Base-by-base conservation (phyloP, 2,797 vertebrate species). In the Uromys caudimaculatus region DNA sequence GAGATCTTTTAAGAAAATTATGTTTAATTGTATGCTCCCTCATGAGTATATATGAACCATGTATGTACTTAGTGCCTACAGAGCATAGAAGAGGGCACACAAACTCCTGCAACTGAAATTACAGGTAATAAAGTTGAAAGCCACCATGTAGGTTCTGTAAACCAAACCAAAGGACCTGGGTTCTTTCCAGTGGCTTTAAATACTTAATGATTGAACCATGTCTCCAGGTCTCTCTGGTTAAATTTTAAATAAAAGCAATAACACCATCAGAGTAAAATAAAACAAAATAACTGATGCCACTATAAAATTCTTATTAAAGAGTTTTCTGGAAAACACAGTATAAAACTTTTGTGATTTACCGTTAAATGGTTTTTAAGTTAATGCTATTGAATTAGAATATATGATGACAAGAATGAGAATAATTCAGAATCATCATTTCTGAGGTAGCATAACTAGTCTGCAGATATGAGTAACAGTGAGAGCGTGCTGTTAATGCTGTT, bases 311-410 rank as follows among this genome's bases (percentile, higher is more conserved):
- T 50, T 89, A n/a, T 77, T 69, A 85, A 64, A 32, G 79, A 76
- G 47, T 21, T 86, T 82, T 95, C 85, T 82, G 21, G 67, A 94
- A 96, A 93, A 56, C 2, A 60, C 50, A 32, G 3, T 75, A 76
- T 93, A 81, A 88, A 81, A 47, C 3, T 58, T 89, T 91, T 62
- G 69, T 78, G 81, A 83, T 96, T 95, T 83, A 85, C 21, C 81
- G 38, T 91, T 85, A 85, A 92, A 77, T 88, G 23, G 21, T 41
- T 87, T 93, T 90, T 62, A 86, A 52, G 6, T 90, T 71, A 92
- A 84, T 93, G n/a, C 4, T 64, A 76, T 32, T 85, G 44, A 95
- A 95, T 3, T 75, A 11, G 50, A 89, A 95, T 96, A 95, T 89
- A 91, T 83, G 82, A 58, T 90, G 90, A 90, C 71, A 90, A 78